Percentiles rank a stretch among this genome's conserved stretches.
Conservation (phyloP, 2,113 vertebrate species). For the Platichthys stellatus region DNA sequence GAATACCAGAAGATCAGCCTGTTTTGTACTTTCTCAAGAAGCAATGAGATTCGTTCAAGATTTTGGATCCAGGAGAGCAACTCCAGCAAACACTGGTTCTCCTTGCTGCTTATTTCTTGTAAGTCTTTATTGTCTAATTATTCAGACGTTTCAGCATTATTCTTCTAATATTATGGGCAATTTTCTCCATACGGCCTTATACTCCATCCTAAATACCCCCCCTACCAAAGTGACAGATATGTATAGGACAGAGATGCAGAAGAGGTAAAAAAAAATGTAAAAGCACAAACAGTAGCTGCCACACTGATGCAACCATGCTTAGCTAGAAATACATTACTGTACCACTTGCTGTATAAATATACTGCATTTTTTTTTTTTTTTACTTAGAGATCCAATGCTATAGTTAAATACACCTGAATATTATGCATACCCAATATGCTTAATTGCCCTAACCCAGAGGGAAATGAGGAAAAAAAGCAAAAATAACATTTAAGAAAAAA, state of each 20-base stretch:
- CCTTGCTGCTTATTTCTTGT: not conserved
- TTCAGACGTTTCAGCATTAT: not conserved
- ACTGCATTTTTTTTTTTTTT: conserved; percentile 72
- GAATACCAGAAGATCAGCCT: too few relatives aligned
- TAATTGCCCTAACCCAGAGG: conserved; percentile 71
- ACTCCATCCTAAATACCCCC: not conserved
- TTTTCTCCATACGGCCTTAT: not conserved
- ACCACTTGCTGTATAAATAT: conserved; percentile 81
- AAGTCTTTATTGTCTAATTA: too few relatives aligned
- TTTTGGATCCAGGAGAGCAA: too few relatives aligned
- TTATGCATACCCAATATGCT: conserved; percentile 73
- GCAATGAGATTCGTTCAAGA: not conserved
- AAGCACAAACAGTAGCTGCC: conserved; percentile 80
- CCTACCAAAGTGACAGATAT: conserved; percentile 35
- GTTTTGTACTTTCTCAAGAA: not conserved
- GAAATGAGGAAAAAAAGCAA: conserved; percentile 26
- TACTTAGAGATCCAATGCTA: conserved; percentile 78
- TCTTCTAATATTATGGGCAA: not conserved
- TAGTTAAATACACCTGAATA: conserved; percentile 79
- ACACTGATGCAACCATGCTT: conserved; percentile 83
- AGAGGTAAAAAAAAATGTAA: conserved; percentile 44
- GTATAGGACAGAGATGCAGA: conserved; percentile 52
- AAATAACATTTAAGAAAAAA: conserved; percentile 16
- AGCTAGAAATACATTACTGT: conserved; percentile 81
- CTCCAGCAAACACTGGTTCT: too few relatives aligned